Conservation (phyloP, 2,113 vertebrate genomes). For the Sarotherodon lohbergeri region DNA sequence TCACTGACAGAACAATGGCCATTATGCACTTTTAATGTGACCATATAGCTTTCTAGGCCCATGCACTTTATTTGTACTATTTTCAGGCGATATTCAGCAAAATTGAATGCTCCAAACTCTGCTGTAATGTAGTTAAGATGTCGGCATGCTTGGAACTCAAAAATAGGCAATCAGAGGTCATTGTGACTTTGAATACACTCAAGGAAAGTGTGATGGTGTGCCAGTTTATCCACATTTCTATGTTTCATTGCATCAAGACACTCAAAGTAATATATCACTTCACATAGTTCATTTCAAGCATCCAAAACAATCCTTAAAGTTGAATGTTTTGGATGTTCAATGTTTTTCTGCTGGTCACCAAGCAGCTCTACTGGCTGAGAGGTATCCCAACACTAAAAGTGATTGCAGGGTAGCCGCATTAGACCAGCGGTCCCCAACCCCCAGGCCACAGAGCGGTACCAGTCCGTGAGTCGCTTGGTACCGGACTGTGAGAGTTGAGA, state of each 20-base stretch:
- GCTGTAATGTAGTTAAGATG: neutral
- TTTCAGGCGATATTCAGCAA: neutral
- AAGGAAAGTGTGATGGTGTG: neutral
- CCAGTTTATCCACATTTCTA: rapidly evolving
- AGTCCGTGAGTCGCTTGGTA: too few relatives aligned
- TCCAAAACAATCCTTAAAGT: neutral
- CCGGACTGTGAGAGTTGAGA: neutral
- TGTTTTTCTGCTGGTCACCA: neutral
- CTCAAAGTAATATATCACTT: neutral
- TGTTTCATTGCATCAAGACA: neutral
- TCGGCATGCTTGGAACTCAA: neutral
- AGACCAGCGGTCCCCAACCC: rapidly evolving
- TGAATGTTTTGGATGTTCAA: neutral
- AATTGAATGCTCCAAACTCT: neutral
- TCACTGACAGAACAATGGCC: neutral
- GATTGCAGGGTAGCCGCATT: neutral
- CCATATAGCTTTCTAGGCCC: neutral
- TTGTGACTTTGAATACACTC: neutral
- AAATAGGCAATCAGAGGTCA: neutral
- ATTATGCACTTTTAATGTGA: neutral
- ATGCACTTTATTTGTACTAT: neutral
- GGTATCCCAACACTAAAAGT: neutral
- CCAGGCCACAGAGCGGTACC: neutral
- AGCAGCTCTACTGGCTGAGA: neutral
- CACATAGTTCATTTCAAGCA: neutral